Percentiles rank a stretch among this genome's conserved stretches.
Conservation (phyloP, 1,140 invertebrate species). For the Drosophila repletoides region DNA sequence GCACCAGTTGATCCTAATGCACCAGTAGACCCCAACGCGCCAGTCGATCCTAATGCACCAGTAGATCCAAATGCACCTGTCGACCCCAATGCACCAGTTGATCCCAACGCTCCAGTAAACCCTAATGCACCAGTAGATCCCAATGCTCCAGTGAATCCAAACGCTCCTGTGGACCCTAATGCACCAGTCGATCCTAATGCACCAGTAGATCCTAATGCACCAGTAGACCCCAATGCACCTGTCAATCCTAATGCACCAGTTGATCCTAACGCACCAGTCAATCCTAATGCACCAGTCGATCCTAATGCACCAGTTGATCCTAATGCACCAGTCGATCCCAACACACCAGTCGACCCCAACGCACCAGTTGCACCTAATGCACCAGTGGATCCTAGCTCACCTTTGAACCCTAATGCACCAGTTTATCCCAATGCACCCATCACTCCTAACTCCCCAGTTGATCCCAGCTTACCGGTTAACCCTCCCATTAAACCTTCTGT, state of each 20-base stretch:
- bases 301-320: not conserved
- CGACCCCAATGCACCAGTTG: conserved; percentile 11
- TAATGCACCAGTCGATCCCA: conserved; percentile 21
- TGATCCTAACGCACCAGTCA: not conserved
- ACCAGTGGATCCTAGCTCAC: conserved; percentile 25
- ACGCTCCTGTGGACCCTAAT: conserved; percentile 10
- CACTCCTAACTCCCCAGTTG: not conserved
- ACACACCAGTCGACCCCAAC: conserved; percentile 24
- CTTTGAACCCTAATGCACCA: conserved; percentile 21
- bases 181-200: not conserved
- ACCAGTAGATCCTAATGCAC: not conserved
- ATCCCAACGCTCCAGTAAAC: conserved; percentile 11
- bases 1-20: conserved; percentile 6
- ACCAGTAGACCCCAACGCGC: not conserved
- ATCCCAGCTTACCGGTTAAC: conserved; percentile 3
- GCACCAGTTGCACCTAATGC: conserved; percentile 25
- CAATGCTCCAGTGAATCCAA: not conserved
- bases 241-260: conserved; percentile 10
- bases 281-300: too few species aligned
- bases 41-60: conserved; percentile 8
- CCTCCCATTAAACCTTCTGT: not conserved
- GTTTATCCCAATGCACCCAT: conserved; percentile 17
- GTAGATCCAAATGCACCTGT: conserved; percentile 6
- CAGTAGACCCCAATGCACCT: conserved; percentile 4
- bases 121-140: conserved; percentile 12